Percentiles rank a stretch among this genome's conserved stretches.
These are phyloP conservation scores for Dicranocentrus wangi DNA, from an alignment of 2,888 invertebrate species.

Conservation along the genomic window DNA sequence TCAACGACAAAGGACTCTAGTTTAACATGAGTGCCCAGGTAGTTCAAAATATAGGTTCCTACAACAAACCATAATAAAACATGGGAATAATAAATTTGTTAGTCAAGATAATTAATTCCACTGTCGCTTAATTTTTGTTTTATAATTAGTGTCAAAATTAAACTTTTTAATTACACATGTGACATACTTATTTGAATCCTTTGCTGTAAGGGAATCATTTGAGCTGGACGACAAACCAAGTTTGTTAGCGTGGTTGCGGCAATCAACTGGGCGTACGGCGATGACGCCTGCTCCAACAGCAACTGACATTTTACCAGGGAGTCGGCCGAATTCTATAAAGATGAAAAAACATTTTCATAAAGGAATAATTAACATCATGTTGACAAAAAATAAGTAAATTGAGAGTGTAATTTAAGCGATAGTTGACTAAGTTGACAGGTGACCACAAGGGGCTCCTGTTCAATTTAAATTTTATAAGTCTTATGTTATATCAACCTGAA, in stretches of 20 bases:
- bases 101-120: too few species aligned
- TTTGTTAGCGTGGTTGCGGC: slow-evolving; percentile 97
- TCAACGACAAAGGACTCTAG: slow-evolving; percentile 95
- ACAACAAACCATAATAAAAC: slow-evolving; percentile 38
- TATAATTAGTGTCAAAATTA: neutral
- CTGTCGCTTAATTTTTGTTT: too few species aligned
- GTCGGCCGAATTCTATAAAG: slow-evolving; percentile 86
- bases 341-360: too few species aligned
- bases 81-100: neutral
- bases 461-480: too few species aligned
- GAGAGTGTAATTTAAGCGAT: too few species aligned
- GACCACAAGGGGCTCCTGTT: too few species aligned
- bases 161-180: too few species aligned
- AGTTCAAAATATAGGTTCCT: slow-evolving; percentile 96
- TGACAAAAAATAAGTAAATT: too few species aligned
- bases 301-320: slow-evolving; percentile 96
- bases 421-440: too few species aligned
- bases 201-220: slow-evolving; percentile 87
- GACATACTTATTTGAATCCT: slow-evolving; percentile 86
- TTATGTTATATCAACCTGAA: slow-evolving; percentile 82
- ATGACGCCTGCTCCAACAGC: slow-evolving; percentile 92
- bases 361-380: too few species aligned
- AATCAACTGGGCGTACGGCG: slow-evolving; percentile 95
- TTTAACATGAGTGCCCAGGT: slow-evolving; percentile 93
- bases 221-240: slow-evolving; percentile 86